Evolutionary conservation across 2,113 vertebrate species (phyloP), one percentile per base, ranked within the genome.

Genomic region (Thinocorus orbignyianus): DNA sequence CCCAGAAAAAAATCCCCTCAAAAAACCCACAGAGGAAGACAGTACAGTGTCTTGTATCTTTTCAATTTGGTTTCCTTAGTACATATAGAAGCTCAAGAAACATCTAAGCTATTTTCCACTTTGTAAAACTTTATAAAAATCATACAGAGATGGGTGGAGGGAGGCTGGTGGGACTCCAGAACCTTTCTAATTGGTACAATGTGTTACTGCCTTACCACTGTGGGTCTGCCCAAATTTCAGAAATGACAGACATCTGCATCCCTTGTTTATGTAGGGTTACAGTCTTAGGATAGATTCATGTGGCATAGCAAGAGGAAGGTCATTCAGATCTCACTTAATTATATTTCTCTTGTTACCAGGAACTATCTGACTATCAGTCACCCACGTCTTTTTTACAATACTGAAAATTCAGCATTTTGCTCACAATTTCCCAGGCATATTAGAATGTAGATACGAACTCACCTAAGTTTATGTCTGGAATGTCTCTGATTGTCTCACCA

Each of bases 401-500:
- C 5, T 66, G 35, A 89, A 90, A 85, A 51, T 17, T 41, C 57
- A 85, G 6, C 28, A 58, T 73, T 89, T 89, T 81, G 17, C 42
- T 93, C 19, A 49, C 22, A 25, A 1, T 26, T 88, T 84, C 72
- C 90, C 74, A 64, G 35, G 17, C 51, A 74, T 37, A 46, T 30
- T 64, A 79, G 49, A 81, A 62, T 35, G 48, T 83, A 66, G 85
- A 55, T 62, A 28, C 33, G 48, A 88, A 97, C 98, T 89, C 81
- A 98, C 98, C 98, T 77, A 96, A 69, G 58, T 98, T 98, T 84
- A 98, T 98, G 13, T 97, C 89, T 74, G 97, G 85, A 95, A 98
- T 98, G 58, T 97, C 98, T 94, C 96, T 97, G 64, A 72, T 76
- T 66, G 91, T 73, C 77, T 98, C 94, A 52, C 69, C 89, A 68